A percentile compares a stretch with the other conserved stretches of the same genome.
Evolutionary conservation across 2,113 vertebrate species (phyloP).

Genomic region (Neopipo cinnamomea): DNA sequence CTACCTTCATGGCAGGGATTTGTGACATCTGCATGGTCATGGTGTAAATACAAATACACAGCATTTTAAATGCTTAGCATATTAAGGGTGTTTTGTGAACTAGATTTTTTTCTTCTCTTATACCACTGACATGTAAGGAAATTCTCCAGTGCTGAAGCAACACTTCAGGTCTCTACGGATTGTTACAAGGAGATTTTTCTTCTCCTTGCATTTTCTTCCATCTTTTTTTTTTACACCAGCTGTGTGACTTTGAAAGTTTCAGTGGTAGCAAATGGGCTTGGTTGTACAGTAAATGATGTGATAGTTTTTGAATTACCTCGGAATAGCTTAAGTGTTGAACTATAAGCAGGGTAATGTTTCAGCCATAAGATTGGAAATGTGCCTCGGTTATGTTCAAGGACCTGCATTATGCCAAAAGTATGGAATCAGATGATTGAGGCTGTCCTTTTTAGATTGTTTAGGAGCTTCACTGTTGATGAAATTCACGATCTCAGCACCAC

Average conservation of each 20-base stretch:
- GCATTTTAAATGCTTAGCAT: background rate
- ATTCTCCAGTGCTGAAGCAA: background rate
- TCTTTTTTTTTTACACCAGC: background rate
- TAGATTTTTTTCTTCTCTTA: background rate
- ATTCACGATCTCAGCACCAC: background rate
- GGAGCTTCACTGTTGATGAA: background rate
- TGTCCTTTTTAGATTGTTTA: background rate
- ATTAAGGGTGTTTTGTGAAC: background rate
- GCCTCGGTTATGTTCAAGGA: background rate
- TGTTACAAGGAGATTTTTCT: background rate
- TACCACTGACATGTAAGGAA: background rate
- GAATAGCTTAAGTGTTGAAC: background rate
- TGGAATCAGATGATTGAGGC: background rate
- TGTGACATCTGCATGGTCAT: background rate
- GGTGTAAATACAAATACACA: background rate
- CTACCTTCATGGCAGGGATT: background rate
- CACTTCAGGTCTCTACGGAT: background rate
- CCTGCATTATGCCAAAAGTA: background rate
- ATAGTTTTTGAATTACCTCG: background rate
- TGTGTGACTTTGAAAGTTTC: background rate
- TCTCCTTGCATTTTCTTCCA: background rate
- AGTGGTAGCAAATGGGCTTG: background rate
- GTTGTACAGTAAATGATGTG: background rate
- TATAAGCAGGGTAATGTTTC: background rate
- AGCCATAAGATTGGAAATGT: accelerated